Conservation (phyloP, 2,888 invertebrate species). For the Stenodema calcarata region DNA sequence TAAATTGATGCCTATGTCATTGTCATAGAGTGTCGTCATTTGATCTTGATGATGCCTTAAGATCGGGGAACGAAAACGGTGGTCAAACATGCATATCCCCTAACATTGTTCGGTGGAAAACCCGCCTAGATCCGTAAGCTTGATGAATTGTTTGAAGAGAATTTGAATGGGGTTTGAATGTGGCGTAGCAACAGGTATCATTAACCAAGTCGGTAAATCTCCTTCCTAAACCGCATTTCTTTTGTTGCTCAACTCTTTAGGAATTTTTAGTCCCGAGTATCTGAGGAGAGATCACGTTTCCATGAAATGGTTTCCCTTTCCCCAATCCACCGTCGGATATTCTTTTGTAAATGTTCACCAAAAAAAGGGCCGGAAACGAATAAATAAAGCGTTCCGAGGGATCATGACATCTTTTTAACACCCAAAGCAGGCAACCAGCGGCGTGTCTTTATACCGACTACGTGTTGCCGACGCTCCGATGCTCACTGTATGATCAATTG, state of each 20-base stretch:
- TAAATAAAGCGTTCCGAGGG: constrained; percentile 19
- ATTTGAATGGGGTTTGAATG: neutral
- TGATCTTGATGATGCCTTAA: no score
- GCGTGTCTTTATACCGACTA: neutral
- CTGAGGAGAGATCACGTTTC: constrained; percentile 21
- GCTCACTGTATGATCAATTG: neutral
- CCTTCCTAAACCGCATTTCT: neutral
- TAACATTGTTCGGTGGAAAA: no score
- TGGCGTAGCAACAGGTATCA: constrained; percentile 1
- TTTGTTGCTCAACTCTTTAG: constrained; percentile 19
- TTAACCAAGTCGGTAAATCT: constrained; percentile 10
- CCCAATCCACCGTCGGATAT: neutral
- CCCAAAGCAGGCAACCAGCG: neutral
- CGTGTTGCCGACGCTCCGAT: neutral
- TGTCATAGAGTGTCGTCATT: no score
- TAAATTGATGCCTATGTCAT: no score
- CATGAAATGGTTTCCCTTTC: constrained; percentile 20
- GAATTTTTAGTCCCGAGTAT: constrained; percentile 20
- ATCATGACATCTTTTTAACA: neutral
- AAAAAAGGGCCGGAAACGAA: constrained; percentile 33
- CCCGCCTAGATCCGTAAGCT: no score
- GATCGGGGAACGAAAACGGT: no score
- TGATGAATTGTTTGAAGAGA: neutral
- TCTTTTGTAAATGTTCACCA: constrained; percentile 25
- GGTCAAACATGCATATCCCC: no score